Percentiles rank a stretch among this genome's conserved stretches.
These are phyloP conservation scores for Dissostichus mawsoni DNA, from an alignment of 2,113 vertebrate genomes.

Conservation along the genomic window DNA sequence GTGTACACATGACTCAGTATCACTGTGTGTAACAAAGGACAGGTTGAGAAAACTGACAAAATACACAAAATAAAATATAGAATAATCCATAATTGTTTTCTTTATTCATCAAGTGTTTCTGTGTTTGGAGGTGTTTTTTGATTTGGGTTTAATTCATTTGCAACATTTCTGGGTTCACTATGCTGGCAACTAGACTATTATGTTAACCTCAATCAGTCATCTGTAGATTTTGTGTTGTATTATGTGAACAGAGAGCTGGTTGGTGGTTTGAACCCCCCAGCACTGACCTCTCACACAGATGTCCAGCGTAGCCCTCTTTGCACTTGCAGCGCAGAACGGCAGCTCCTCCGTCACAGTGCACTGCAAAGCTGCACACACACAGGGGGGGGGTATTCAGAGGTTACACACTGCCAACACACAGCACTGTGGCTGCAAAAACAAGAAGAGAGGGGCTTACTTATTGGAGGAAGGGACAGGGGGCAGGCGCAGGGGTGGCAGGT, in stretches of 20 bases:
- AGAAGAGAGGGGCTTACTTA: constrained; percentile 84
- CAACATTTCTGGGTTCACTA: too few species aligned
- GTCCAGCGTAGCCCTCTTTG: constrained; percentile 92
- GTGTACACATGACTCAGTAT: not conserved
- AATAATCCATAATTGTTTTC: too few species aligned
- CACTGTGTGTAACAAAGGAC: not conserved
- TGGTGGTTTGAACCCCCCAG: not conserved
- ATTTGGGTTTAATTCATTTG: not conserved
- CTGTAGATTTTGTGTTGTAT: not conserved
- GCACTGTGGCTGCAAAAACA: not conserved
- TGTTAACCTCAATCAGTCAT: not conserved
- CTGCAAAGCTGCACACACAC: constrained; percentile 89
- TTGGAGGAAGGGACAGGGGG: constrained; percentile 87
- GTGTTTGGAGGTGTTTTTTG: not conserved
- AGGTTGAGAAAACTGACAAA: not conserved
- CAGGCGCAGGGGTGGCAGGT: constrained; percentile 92
- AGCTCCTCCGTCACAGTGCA: constrained; percentile 88
- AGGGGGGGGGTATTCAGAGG: constrained; percentile 33
- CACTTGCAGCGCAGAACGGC: constrained; percentile 89
- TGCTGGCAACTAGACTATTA: too few species aligned
- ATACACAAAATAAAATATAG: too few species aligned
- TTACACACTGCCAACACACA: not conserved
- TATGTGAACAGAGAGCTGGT: not conserved
- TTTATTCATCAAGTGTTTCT: too few species aligned
- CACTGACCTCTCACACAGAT: constrained; percentile 94